Percentiles rank a stretch among this genome's conserved stretches.
Evolutionary conservation across 2,888 invertebrate genomes (phyloP).

Genomic region (Megaustenia siamemsis): DNA sequence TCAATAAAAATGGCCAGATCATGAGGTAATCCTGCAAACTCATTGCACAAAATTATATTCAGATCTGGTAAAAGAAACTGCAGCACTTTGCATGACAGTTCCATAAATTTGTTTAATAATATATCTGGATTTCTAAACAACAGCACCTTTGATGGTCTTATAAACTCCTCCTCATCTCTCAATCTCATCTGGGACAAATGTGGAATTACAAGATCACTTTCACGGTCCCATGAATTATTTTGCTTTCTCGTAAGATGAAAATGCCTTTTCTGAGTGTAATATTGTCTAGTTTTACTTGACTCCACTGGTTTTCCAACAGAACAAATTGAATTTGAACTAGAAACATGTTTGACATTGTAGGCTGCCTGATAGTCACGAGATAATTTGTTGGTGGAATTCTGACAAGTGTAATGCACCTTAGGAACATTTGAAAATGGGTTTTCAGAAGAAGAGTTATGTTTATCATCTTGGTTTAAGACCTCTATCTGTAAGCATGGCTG

Average conservation of each 20-base stretch:
- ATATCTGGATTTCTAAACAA: conserved; percentile 13
- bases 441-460: background rate
- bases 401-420: background rate
- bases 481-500: background rate
- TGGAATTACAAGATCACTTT: conserved; percentile 5
- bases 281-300: background rate
- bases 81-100: conserved; percentile 25
- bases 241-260: background rate
- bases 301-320: no score
- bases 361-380: background rate
- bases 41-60: conserved; percentile 37
- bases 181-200: conserved; percentile 24
- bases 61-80: conserved; percentile 44
- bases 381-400: background rate
- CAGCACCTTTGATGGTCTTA: conserved; percentile 14
- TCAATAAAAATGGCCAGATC: conserved; percentile 38
- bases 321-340: background rate
- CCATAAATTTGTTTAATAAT: background rate
- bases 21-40: conserved; percentile 24
- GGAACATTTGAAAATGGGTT: background rate
- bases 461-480: background rate
- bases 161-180: background rate
- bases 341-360: background rate
- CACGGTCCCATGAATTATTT: background rate
- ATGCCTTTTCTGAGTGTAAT: no score